Evolutionary conservation across 1,140 invertebrate genomes (phyloP).

Genomic region (Liolophura sinensis): DNA sequence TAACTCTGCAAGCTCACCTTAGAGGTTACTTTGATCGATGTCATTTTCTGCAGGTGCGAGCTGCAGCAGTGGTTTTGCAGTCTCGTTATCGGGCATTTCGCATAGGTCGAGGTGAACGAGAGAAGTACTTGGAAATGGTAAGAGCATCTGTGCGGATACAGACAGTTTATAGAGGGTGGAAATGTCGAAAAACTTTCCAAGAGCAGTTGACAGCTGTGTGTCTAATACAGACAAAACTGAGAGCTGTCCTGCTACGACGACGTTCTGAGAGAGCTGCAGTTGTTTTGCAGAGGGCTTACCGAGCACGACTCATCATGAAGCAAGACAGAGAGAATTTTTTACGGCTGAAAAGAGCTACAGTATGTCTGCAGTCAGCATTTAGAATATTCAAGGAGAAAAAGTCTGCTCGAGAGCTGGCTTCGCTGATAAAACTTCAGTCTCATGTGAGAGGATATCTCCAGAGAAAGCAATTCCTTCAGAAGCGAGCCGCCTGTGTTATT

Average conservation of each 20-base stretch:
- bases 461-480: slow-evolving; percentile 7
- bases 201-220: too few species aligned
- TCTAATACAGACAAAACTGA: too few species aligned
- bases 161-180: too few species aligned
- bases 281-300: slow-evolving; percentile 13
- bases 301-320: slow-evolving; percentile 2
- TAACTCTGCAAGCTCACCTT: slow-evolving; percentile 2
- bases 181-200: too few species aligned
- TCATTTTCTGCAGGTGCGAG: too few species aligned
- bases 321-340: slow-evolving; percentile 14
- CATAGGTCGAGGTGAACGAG: too few species aligned
- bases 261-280: slow-evolving; percentile 6
- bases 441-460: slow-evolving; percentile 16
- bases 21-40: not conserved
- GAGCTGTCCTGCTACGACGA: not conserved
- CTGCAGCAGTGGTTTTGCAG: too few species aligned
- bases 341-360: slow-evolving; percentile 9
- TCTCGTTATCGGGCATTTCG: too few species aligned
- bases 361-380: not conserved
- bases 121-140: too few species aligned
- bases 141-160: too few species aligned
- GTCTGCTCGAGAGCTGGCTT: too few species aligned
- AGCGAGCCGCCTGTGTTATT: slow-evolving; percentile 4
- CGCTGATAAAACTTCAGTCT: slow-evolving; percentile 15
- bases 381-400: not conserved